Base-by-base conservation (phyloP, 2,797 vertebrate species). In the Florisuga fusca region DNA sequence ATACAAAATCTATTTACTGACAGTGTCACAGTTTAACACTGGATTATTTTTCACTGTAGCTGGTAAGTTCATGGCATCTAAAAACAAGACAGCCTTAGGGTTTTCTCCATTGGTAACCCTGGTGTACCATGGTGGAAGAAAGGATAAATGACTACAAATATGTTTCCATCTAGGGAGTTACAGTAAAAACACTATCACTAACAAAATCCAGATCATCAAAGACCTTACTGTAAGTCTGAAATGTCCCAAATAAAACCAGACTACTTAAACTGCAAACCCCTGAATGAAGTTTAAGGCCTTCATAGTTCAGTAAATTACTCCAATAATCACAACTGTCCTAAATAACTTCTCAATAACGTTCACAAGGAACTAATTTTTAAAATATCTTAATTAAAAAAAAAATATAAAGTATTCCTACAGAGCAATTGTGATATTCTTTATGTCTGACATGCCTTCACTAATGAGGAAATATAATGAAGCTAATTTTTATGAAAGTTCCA, bases 401-500 rank as follows among this genome's bases (percentile, higher is more conserved):
- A 90, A 87, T 55, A 69, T 20, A 21, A 93, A 92, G 4, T 80
- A 80, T 87, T 93, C 48, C 21, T 80, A 48, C 50, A 94, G 57
- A 87, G 58, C 38, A 74, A 36, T 14, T 66, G 57, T 29, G 62
- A 50, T 58, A 46, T 41, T 63, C 84, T 63, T 89, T 84, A 64
- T 80, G 36, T 67, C 72, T 88, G 77, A 64, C 46, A 20, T 75
- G 58, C 29, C 48, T 89, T 94, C 73, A 23, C 80, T 94, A 89
- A 94, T 66, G 41, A 84, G 67, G 61, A 92, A 43, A 81, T 43
- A 90, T 78, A 75, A 78, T 36, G 25, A 64, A 92, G 88, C 64
- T 73, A 89, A 74, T 90, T 94, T 95, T 93, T 85, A 73, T 76
- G 58, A 55, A 93, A 82, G 77, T 85, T 93, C 71, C n/a, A n/a